Percentiles rank a stretch among this genome's conserved stretches.
These are phyloP conservation scores for Amphimallon solstitiale DNA, from an alignment of 2,888 invertebrate genomes.

Conservation along the genomic window DNA sequence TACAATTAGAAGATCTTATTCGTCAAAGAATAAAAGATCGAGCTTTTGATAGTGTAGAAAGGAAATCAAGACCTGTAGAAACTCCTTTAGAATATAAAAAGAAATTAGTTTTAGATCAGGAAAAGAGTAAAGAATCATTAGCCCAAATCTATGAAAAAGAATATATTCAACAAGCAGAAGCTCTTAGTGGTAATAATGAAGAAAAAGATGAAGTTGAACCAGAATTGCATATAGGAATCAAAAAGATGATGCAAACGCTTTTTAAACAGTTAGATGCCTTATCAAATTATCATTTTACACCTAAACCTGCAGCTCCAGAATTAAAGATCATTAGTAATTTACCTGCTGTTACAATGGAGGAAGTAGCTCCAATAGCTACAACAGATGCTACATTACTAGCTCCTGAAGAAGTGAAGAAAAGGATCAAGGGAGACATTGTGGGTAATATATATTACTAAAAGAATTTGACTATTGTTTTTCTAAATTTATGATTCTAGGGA, in stretches of 20 bases:
- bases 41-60: slow-evolving; percentile 92
- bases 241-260: slow-evolving; percentile 76
- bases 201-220: slow-evolving; percentile 72
- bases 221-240: slow-evolving; percentile 82
- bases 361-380: slow-evolving; percentile 90
- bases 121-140: slow-evolving; percentile 92
- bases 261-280: slow-evolving; percentile 91
- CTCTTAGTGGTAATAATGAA: slow-evolving; percentile 65
- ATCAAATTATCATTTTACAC: slow-evolving; percentile 94
- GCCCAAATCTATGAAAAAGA: slow-evolving; percentile 95
- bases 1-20: slow-evolving; percentile 91
- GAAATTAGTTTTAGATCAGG: slow-evolving; percentile 86
- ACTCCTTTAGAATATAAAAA: slow-evolving; percentile 88
- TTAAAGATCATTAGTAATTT: slow-evolving; percentile 90
- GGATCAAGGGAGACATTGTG: slow-evolving; percentile 67
- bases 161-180: slow-evolving; percentile 75
- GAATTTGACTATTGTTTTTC: not conserved
- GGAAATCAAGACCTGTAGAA: slow-evolving; percentile 85
- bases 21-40: slow-evolving; percentile 90
- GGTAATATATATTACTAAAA: slow-evolving; percentile 44
- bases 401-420: slow-evolving; percentile 86
- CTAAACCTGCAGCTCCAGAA: slow-evolving; percentile 86
- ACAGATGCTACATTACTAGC: slow-evolving; percentile 88
- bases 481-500: slow-evolving; percentile 59
- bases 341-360: slow-evolving; percentile 93